Base-by-base conservation (phyloP, 2,888 invertebrate species). In the Hymenopus coronatus region DNA sequence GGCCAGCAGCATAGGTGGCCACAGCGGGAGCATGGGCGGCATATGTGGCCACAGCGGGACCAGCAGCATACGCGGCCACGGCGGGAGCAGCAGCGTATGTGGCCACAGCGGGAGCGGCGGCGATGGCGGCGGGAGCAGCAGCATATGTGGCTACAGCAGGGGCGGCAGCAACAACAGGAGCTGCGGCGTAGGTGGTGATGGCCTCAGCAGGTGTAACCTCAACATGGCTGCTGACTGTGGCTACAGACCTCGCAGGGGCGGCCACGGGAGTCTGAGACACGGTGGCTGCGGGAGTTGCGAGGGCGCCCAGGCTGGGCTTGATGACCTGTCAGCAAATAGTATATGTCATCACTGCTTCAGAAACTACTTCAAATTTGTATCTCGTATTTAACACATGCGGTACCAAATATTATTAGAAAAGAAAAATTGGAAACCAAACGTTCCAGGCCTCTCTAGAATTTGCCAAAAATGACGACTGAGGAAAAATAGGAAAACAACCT, bases 221-320 rank as follows among this genome's bases (percentile, higher is more conserved):
- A 84, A 92, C 91, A 40, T 70, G 89, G 40, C 88, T 89, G 20
- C 89, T 88, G 54, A 90, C 88, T 40, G 89, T 82, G 15, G 89
- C 89, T 3, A 90, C 89, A 83, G 89, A 89, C 28, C 81, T 85
- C 30, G 90, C 90, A 40, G 84, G 90, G 87, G 90, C 91, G 84
- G 90, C 89, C 28, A 91, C 91, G 81, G 91, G 90, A 9, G 82
- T 15, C 91, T 92, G 91, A 89, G 91, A 90, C 87, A 92, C 92
- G 88, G 91, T 91, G 89, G 91, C 89, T 27, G 90, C 88, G 87
- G 92, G 92, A 70, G 92, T 91, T 89, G 91, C 91, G 87, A 91
- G 89, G 84, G 89, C 89, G 3, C 91, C 92, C 40, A 92, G 90
- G 91, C 92, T 91, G 84, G 93, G 93, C 91, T 93, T 93, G 90